A percentile compares a stretch with the other conserved stretches of the same genome.
Evolutionary conservation across 2,797 vertebrate genomes (phyloP).

Genomic region (Hylomyscus alleni): DNA sequence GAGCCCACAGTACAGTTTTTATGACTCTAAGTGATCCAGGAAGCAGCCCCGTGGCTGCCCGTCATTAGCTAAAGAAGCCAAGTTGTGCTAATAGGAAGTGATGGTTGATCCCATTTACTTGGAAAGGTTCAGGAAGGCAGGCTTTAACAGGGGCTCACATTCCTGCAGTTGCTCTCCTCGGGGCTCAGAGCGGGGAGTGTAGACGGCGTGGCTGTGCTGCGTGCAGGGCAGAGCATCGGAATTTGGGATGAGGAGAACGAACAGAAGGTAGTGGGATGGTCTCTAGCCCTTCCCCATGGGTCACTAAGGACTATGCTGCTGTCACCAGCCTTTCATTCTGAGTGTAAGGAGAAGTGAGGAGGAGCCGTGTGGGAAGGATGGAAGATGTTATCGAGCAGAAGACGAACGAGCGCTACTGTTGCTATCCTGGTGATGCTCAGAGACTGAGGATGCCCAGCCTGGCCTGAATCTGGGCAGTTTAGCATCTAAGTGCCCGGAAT

Average conservation of each 20-base stretch:
- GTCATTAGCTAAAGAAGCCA: conserved; percentile 84
- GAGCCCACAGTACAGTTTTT: conserved; percentile 84
- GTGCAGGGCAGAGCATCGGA: neutral
- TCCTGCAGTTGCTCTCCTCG: conserved; percentile 79
- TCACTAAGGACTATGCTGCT: conserved; percentile 61
- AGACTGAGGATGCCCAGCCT: neutral
- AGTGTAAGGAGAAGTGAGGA: neutral
- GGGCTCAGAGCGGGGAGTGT: conserved; percentile 74
- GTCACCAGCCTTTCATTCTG: conserved; percentile 72
- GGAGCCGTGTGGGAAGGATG: neutral
- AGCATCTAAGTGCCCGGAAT: neutral
- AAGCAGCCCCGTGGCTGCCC: conserved; percentile 77
- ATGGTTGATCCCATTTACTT: conserved; percentile 87
- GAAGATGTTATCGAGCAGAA: no score
- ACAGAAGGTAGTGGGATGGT: fast-evolving
- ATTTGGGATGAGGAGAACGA: neutral
- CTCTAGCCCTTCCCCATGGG: fast-evolving
- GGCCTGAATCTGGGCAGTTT: neutral
- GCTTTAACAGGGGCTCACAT: conserved; percentile 81
- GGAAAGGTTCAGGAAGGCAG: conserved; percentile 76
- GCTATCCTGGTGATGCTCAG: neutral
- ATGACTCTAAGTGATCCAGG: conserved; percentile 86
- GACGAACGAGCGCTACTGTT: fast-evolving
- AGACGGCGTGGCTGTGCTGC: neutral
- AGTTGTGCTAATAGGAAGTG: conserved; percentile 88